These are phyloP conservation scores for Dryococelus australis DNA, from an alignment of 2,888 invertebrate genomes.

Conservation along the genomic window DNA sequence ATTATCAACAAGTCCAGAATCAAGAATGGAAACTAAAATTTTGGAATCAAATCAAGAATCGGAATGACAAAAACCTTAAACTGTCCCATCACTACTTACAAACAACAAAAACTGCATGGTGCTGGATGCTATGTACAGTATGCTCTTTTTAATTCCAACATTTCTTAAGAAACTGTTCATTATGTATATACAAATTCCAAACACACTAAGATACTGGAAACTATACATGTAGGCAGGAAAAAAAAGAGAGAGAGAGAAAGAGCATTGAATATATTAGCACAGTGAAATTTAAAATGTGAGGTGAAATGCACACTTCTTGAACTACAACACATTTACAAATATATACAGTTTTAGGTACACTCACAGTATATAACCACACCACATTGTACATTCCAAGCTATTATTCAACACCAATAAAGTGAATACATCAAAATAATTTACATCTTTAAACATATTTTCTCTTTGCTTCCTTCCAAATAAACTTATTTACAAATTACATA, in stretches of 20 bases:
- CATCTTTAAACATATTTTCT: neutral
- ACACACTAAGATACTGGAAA: neutral
- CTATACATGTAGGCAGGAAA: neutral
- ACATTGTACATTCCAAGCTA: neutral
- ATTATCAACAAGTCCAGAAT: too few species aligned
- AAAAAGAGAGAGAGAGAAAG: neutral
- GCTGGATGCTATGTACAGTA: neutral
- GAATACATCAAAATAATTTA: neutral
- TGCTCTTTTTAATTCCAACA: neutral
- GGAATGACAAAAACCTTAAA: too few species aligned
- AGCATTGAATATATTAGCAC: neutral
- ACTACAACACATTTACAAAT: neutral
- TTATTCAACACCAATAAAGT: neutral
- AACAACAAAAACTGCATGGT: neutral
- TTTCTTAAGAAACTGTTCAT: neutral
- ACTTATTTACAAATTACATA: neutral
- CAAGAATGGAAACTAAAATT: too few species aligned
- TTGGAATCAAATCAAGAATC: too few species aligned
- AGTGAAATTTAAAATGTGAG: neutral
- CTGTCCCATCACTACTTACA: too few species aligned
- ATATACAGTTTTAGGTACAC: constrained; percentile 3
- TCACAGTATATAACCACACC: neutral
- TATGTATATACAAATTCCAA: constrained; percentile 4
- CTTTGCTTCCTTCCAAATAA: neutral
- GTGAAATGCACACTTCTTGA: neutral